Base-by-base conservation (phyloP, 2,888 invertebrate species). In the Oligia latruncula region DNA sequence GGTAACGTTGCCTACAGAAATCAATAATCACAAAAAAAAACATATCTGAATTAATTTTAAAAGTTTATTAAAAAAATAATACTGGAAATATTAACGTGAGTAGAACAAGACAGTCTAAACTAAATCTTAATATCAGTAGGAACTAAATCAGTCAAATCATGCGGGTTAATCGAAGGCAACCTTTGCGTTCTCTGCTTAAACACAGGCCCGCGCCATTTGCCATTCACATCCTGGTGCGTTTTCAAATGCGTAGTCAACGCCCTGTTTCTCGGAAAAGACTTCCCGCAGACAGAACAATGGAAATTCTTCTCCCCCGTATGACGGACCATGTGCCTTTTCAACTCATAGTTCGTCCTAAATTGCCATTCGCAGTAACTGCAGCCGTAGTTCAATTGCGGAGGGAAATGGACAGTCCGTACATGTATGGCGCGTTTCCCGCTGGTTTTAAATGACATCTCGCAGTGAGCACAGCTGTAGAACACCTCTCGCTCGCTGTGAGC, bases 331-430 rank as follows among this genome's bases (percentile, higher is more conserved):
- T 97, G 96, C 67, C 95, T 91, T 77, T 95, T 96, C 6, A 97
- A 87, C 77, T 96, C 96, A 70, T 95, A 96, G 5, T 93, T 93
- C 0, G 95, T 95, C 87, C 93, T 94, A 71, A 97, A 97, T 60
- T 94, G 91, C 95, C 95, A 95, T 77, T 95, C 95, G 79, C 97
- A 97, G 60, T 89, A 92, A 3, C 91, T 91, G 81, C 97, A 97
- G 0, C 88, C 88, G 71, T 93, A 95, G 52, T 92, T 92, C 4
- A 93, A 91, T 77, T 94, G 92, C 0, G 93, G 92, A 0, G 95
- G 95, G 62, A 96, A 95, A 83, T 96, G 96, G 0, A 94, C 93
- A 0, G 94, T 90, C 29, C 93, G 89, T 0, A 96, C 92, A 74
- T 96, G 96, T 2, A 92, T 91, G 0, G 95, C 94, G 20, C 96